Evolutionary conservation across 2,113 vertebrate genomes (phyloP), one percentile per base, ranked within the genome.

Genomic region (Seriola aureovittata): DNA sequence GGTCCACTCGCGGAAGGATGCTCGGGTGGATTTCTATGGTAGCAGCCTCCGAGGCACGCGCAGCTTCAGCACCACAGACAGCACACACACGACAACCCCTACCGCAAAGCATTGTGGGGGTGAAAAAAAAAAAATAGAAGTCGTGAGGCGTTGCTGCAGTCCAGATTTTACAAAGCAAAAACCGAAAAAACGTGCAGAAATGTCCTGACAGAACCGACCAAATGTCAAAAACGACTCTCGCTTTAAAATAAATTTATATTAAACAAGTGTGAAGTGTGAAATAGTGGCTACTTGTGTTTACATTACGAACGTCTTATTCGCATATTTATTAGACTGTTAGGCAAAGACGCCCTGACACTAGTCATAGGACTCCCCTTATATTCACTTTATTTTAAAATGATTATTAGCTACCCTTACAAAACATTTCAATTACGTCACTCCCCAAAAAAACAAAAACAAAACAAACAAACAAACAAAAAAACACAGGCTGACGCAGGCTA

Each of bases 11-110:
- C 81, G 78, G 79, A 88, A 67, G 80, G 89, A 93, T 92, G 89
- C 89, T 94, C 84, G 65, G 74, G 78, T 84, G 81, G 88, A 75
- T 78, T 29, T 89, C 81, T 86, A 73, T 85, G 85, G 81, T 58
- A 88, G 85, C 85, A 79, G 62, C 77, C 80, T 84, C 86, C 12
- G 75, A 91, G 91, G 93, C 85, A 93, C 95, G 93, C 92, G 93
- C 93, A 96, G 95, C 95, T 94, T 97, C 96, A 97, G 96, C 95
- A 96, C 96, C 96, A 94, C 93, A 89, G 96, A 96, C 95, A 96
- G 96, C 85, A 60, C 86, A 66, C 86, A 66, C 85, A 72, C 85
- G 14, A 79, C 79, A 80, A 50, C 85, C 80, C 65, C 67, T 44
- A 34, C 89, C 94, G 96, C 92, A 89, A 89, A 90, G 96, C 96